These are phyloP conservation scores for Phoxinus phoxinus DNA, from an alignment of 2,113 vertebrate genomes.

Conservation along the genomic window DNA sequence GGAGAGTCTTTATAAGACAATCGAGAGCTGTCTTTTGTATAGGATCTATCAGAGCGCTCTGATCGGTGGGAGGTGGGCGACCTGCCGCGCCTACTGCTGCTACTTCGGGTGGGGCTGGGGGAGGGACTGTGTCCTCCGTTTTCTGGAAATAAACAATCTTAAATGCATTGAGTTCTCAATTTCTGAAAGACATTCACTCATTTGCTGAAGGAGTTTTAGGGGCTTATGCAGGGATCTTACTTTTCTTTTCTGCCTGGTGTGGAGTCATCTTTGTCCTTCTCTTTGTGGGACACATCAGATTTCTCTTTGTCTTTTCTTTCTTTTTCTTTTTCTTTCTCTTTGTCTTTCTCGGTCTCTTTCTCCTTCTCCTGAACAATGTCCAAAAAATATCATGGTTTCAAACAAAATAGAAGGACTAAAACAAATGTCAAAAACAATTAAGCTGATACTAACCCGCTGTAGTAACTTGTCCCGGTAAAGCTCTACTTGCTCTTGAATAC, in stretches of 20 bases:
- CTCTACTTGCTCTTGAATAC: slow-evolving; percentile 97
- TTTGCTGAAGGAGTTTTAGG: too few species aligned
- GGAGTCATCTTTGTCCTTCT: slow-evolving; percentile 90
- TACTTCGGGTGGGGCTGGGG: slow-evolving; percentile 88
- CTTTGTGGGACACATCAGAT: slow-evolving; percentile 83
- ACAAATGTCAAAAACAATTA: not conserved
- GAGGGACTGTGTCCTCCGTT: slow-evolving; percentile 91
- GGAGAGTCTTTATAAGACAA: slow-evolving; percentile 94
- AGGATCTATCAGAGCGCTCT: slow-evolving; percentile 89
- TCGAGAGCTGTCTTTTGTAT: slow-evolving; percentile 89
- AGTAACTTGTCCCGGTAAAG: slow-evolving; percentile 97
- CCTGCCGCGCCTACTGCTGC: slow-evolving; percentile 83
- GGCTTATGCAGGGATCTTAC: slow-evolving; percentile 65
- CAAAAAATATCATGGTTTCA: not conserved
- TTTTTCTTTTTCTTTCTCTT: slow-evolving; percentile 88
- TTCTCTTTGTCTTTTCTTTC: slow-evolving; percentile 88
- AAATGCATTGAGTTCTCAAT: not conserved
- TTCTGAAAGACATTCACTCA: too few species aligned
- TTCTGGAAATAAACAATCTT: slow-evolving; percentile 72
- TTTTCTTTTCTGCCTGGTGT: slow-evolving; percentile 95
- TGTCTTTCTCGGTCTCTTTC: slow-evolving; percentile 93
- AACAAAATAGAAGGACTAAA: not conserved
- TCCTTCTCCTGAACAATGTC: slow-evolving; percentile 86
- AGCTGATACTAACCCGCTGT: slow-evolving; percentile 81
- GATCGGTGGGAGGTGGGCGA: slow-evolving; percentile 97